Base-by-base conservation (phyloP, 1,140 invertebrate genomes). In the Drosophila rhopaloa region DNA sequence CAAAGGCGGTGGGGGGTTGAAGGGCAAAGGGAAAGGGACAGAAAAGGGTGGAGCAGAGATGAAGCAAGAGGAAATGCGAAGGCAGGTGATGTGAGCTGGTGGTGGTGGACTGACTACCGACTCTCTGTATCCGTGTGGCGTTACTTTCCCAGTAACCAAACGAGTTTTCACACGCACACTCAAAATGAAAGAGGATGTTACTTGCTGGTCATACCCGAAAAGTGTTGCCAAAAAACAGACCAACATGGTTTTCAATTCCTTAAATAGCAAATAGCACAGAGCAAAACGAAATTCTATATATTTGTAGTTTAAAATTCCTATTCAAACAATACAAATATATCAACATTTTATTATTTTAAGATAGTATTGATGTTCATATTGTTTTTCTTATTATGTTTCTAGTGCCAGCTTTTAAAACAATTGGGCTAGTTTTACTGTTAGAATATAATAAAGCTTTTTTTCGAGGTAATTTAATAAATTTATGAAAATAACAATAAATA, bases 91-190 rank as follows among this genome's bases (percentile, higher is more conserved):
- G 68, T 48, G 37, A 71, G 51, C 10, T 29, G 35, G n/a, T 40
- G 71, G 58, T 59, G 60, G 60, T 59, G 37, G 14, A 16, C 48
- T 37, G 50, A 9, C 29, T 32, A 32, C 29, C 29, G 29, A 37
- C 29, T 60, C 38, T 58, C 27, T 60, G 55, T 60, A 60, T 58
- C 37, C 35, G 38, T 63, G 60, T 43, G 27, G 29, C 47, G 61
- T 67, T 56, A 76, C 74, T 76, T 76, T 67, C 61, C 48, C 65
- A 68, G 43, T 11, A 59, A 60, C 54, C 40, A 68, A 76, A 68
- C 74, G 40, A 68, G 72, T 58, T 76, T 76, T 48, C 35, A 60
- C 48, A 67, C 50, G 63, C 38, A 48, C 16, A 43, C 27, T 19
- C n/a, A 32, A 29, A 14, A 40, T 0, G 35, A 8, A 41, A 38